Evolutionary conservation across 2,888 invertebrate species (phyloP), one percentile per base, ranked within the genome.

Genomic region (Gortyna flavago): DNA sequence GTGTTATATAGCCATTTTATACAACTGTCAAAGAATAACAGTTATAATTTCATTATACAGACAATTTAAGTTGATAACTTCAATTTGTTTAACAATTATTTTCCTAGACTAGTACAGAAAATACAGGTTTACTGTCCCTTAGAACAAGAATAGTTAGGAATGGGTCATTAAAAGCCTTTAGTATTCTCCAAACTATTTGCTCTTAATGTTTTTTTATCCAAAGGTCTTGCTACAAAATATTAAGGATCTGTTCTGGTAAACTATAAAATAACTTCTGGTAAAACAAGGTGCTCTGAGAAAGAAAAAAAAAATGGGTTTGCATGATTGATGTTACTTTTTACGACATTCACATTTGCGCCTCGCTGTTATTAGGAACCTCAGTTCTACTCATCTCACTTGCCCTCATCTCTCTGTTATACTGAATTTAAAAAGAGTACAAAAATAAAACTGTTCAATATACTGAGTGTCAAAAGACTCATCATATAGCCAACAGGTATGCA

Each of bases 201-300:
- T 71, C 51, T 84, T 74, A 76, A 86, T 79, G 48, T 79, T 70
- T 84, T 84, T 84, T 64, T 84, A 74, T 84, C 13, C 75, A 73
- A 74, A 85, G 78, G 79, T 79, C 81, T 79, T 88, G 83, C 75
- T 29, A 62, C 69, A 72, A 64, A 86, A 35, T 84, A 73, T 73
- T 86, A 70, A 84, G 84, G 84, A 84, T 61, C 44, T 62, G 54
- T 77, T 80, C 78, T 81, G 80, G 73, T 71, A 87, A 83, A 41
- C 73, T 79, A 61, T 86, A 79, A 57, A 38, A 74, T 76, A 67
- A 88, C 44, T 67, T 51, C 73, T 65, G 81, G 44, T 62, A 79
- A 77, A 57, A 72, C 66, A 72, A 79, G 76, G 81, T 74, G 68
- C 77, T 72, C 48, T 75, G 69, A 71, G 16, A 77, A 79, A 59